A percentile compares a stretch with the other conserved stretches of the same genome.
These are phyloP conservation scores for Priocnemis perturbator DNA, from an alignment of 2,888 invertebrate species.

Conservation along the genomic window DNA sequence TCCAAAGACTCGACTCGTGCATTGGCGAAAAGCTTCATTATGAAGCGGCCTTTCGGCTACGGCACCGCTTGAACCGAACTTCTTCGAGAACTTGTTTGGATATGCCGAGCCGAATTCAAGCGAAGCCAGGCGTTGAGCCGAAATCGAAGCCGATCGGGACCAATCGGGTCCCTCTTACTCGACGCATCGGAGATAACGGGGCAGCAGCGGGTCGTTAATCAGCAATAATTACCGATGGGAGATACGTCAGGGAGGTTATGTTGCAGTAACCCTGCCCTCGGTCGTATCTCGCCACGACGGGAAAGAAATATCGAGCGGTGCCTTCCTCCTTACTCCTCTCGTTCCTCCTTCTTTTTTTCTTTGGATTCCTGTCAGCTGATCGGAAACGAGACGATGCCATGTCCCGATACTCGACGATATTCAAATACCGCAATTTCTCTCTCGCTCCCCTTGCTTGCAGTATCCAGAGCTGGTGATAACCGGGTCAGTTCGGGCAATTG, in stretches of 20 bases:
- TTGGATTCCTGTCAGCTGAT: constrained; percentile 17
- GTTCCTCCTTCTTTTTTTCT: constrained; percentile 40
- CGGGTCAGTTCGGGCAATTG: too few species aligned
- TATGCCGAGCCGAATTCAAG: constrained; percentile 29
- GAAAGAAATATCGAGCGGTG: constrained; percentile 48
- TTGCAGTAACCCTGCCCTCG: constrained; percentile 46
- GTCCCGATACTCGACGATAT: too few species aligned
- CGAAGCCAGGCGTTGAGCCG: constrained; percentile 11
- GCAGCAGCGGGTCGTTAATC: constrained; percentile 64
- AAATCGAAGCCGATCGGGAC: constrained; percentile 43
- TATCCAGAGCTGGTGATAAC: too few species aligned
- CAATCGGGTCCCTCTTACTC: constrained; percentile 45
- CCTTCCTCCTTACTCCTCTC: constrained; percentile 37
- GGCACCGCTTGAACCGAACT: background rate
- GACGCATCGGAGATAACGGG: constrained; percentile 54
- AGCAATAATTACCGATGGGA: constrained; percentile 67
- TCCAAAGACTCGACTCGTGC: constrained; percentile 24
- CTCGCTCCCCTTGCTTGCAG: too few species aligned
- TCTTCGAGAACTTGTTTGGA: constrained; percentile 31
- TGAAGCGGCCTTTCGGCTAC: constrained; percentile 27
- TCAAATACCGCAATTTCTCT: too few species aligned
- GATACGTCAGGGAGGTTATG: constrained; percentile 59
- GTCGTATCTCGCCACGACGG: constrained; percentile 37
- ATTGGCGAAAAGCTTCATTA: constrained; percentile 34
- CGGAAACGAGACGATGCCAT: constrained; percentile 36